Conservation (phyloP, 2,888 invertebrate species). For the Exephanes ischioxanthus region DNA sequence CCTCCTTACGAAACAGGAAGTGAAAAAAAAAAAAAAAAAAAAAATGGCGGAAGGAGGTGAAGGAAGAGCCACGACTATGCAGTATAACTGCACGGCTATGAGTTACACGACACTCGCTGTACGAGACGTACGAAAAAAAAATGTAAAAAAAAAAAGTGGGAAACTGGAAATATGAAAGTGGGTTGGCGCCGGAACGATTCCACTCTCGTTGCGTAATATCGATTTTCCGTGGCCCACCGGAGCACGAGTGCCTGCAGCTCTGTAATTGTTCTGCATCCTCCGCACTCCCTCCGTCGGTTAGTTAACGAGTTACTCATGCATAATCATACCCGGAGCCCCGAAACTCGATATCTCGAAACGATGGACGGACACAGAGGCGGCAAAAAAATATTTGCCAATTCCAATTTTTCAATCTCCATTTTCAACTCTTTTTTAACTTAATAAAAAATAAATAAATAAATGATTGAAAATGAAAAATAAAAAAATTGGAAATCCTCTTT, state of each 20-base stretch:
- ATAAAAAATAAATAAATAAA: background rate
- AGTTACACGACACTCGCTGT: conserved; percentile 32
- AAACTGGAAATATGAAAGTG: conserved; percentile 74
- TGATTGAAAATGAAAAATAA: background rate
- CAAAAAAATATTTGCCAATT: background rate
- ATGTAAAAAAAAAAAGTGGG: conserved; percentile 60
- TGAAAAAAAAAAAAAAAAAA: conserved; percentile 61
- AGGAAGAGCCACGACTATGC: conserved; percentile 27
- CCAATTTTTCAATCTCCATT: background rate
- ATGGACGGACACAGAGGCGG: no score
- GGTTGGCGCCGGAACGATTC: conserved; percentile 71
- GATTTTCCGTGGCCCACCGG: conserved; percentile 60
- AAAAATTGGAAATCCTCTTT: background rate
- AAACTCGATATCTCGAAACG: background rate
- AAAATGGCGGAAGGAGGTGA: conserved; percentile 47
- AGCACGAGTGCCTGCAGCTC: conserved; percentile 35
- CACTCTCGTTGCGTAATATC: conserved; percentile 68
- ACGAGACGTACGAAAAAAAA: conserved; percentile 35
- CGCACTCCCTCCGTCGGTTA: background rate
- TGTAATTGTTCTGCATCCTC: conserved; percentile 57
- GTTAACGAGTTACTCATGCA: conserved; percentile 34
- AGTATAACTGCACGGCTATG: conserved; percentile 1
- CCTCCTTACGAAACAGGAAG: conserved; percentile 68
- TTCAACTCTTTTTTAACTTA: background rate
- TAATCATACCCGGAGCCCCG: background rate